Base-by-base conservation (phyloP, 2,888 invertebrate species). In the Troides oblongomaculatus region DNA sequence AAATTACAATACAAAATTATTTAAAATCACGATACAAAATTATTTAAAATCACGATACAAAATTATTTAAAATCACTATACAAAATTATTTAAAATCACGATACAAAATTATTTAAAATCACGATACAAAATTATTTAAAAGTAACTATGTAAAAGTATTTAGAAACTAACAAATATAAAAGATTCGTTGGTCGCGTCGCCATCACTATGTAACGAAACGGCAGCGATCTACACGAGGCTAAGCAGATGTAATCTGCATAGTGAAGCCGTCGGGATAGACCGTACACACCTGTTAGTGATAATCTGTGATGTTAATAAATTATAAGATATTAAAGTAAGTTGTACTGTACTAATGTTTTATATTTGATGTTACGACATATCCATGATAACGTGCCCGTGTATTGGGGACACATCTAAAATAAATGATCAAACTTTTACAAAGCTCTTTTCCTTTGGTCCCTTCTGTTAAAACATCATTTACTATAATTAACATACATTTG, bases 381-480 rank as follows among this genome's bases (percentile, higher is more conserved):
- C 84, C 82, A 87, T 89, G 87, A 88, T 88, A 86, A 81, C 86
- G 84, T 87, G 87, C 89, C 89, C 89, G 89, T 81, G 79, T 83
- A 79, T 79, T 81, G 76, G 76, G 79, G 84, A 78, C 81, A 83
- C 78, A 69, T 73, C 74, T 79, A 57, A 76, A 83, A 79, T 82
- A 82, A 83, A 83, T 75, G 74, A 75, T 79, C 76, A 76, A 72
- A 66, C 50, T 18, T n/a, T 57, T 57, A 57, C 4, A 57, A 8
- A 23, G 6, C 21, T 23, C 57, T 57, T 21, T 57, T 57, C 14
- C 14, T 50, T 50, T 39, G 39, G 39, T 39, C 39, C 39, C 39
- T 39, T 39, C 10, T 10, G 39, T 39, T 39, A 39, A 39, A 39
- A 39, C 1, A 4, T 8, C 39, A 39, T 10, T 39, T 5, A 30